Conservation (phyloP, 2,113 vertebrate species). For the Conger conger region DNA sequence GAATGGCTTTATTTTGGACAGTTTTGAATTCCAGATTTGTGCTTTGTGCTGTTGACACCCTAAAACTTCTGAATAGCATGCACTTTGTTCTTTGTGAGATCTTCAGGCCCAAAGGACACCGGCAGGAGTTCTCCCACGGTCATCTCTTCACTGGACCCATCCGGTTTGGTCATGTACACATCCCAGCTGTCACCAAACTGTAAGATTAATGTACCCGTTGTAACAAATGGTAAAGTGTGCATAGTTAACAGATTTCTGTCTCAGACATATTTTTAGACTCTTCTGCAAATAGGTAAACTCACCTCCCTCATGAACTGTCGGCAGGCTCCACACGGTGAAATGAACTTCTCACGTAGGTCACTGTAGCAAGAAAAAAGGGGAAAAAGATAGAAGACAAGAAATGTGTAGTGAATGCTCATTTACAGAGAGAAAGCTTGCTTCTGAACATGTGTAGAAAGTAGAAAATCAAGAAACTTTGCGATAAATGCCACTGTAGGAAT, state of each 20-base stretch:
- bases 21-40: neutral
- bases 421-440: neutral
- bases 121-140: conserved; percentile 80
- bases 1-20: too few relatives aligned
- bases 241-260: neutral
- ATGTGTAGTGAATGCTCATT: neutral
- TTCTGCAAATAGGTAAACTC: conserved; percentile 34
- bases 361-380: conserved; percentile 60
- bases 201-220: conserved; percentile 16
- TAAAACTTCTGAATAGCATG: conserved; percentile 25
- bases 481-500: too few relatives aligned
- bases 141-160: conserved; percentile 69
- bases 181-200: conserved; percentile 85
- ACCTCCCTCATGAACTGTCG: conserved; percentile 96
- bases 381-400: too few relatives aligned
- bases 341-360: conserved; percentile 76
- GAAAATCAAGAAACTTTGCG: too few relatives aligned
- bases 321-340: conserved; percentile 86
- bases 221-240: neutral
- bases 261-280: neutral
- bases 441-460: too few relatives aligned
- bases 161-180: conserved; percentile 77
- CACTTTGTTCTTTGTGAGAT: conserved; percentile 62
- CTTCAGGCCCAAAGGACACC: conserved; percentile 78
- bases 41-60: neutral